Base-by-base conservation (phyloP, 2,797 vertebrate genomes). In the Helostoma temminkii region DNA sequence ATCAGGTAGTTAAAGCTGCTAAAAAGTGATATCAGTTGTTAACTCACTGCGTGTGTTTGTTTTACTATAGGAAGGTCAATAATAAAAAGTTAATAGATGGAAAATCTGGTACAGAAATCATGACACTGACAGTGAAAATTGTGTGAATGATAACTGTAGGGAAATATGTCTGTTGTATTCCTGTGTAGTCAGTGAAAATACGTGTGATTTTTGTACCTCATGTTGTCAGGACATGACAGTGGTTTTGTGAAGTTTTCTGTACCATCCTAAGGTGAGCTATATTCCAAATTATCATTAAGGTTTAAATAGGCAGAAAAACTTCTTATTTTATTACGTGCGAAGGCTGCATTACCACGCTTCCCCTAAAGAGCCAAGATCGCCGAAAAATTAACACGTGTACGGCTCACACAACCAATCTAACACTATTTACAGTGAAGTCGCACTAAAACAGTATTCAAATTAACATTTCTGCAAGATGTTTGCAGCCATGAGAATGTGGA, bases 1-100 rank as follows among this genome's bases (percentile, higher is more conserved):
- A 90, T 92, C 91, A 92, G 87, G 91, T 92, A 91, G 91, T 88
- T 82, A 55, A 78, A 87, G 85, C 89, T 93, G 91, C 91, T 90
- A 76, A 84, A 86, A 78, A 69, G 55, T 84, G 72, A 87, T 66
- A 53, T 87, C 77, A 66, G 10, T 32, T 66, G 39, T 71, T 64
- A 71, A 69, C 58, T 83, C 61, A 64, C 71, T 49, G 42, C 57
- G 76, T 88, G 36, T 15, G 32, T 32, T 84, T 49, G 37, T 84
- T 84, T 70, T 58, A 50, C 28, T 60, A 64, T 48, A n/a, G n/a
- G n/a, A n/a, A n/a, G n/a, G 69, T 60, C 56, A 46, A 76, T 24
- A 60, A 80, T 65, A 47, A 50, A 78, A 56, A 59, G 28, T 73
- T 42, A 64, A 66, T 2, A 1, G 59, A 73, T 71, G 60, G 41